Evolutionary conservation across 2,888 invertebrate genomes (phyloP).

Genomic region (Ichneumoninae sp.): DNA sequence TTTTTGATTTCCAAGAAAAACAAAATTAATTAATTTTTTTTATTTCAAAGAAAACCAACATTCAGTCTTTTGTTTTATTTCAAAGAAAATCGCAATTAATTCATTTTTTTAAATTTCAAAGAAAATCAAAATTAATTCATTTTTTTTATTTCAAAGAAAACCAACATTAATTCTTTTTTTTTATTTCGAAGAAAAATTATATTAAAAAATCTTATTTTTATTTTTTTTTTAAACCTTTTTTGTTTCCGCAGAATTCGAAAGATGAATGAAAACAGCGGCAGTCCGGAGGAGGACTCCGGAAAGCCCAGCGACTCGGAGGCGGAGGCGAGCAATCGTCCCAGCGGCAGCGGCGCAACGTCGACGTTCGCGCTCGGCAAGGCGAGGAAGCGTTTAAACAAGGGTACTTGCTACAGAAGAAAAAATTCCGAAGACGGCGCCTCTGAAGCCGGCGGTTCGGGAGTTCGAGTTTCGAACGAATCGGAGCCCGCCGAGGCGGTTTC

Average conservation of each 20-base stretch:
- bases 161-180: no score
- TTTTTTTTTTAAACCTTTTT: no score
- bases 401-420: slow-evolving; percentile 1
- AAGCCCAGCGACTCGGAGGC: neutral
- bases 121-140: no score
- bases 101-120: no score
- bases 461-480: slow-evolving; percentile 15
- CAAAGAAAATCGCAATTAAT: no score
- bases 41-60: no score
- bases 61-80: no score
- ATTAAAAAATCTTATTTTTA: neutral
- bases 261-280: neutral
- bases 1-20: no score
- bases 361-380: neutral
- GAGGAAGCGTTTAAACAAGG: slow-evolving; percentile 9
- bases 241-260: neutral
- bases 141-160: no score
- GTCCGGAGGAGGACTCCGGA: neutral
- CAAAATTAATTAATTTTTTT: no score
- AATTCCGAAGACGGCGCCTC: neutral
- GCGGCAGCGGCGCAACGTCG: slow-evolving; percentile 9
- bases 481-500: slow-evolving; percentile 61
- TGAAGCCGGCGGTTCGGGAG: neutral
- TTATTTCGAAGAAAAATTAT: neutral
- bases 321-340: neutral